Percentiles rank a stretch among this genome's conserved stretches.
phyloP scores from a whole-genome alignment of 2,797 vertebrate species.

The Coregonus ussuriensis region DNA sequence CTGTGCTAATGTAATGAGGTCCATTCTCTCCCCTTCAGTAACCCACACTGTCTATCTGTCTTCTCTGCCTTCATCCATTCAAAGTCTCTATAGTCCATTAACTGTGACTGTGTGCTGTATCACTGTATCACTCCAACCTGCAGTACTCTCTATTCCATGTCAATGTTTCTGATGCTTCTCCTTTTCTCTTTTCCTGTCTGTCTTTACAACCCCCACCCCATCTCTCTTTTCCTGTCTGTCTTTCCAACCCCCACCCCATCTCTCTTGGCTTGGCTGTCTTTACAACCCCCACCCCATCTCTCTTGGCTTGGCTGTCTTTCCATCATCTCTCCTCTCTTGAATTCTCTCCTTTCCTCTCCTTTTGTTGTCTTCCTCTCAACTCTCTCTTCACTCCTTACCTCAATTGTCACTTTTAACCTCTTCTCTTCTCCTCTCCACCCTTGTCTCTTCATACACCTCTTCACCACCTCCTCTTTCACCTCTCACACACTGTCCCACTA shows the following conservation, averaged over 20 bases:
- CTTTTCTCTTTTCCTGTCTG: constrained; percentile 58
- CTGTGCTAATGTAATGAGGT: constrained; percentile 33
- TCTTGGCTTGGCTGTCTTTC: too few relatives aligned
- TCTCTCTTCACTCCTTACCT: constrained; percentile 10
- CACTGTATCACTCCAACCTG: constrained; percentile 33
- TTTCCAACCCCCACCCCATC: not conserved
- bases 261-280: too few relatives aligned
- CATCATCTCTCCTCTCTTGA: too few relatives aligned
- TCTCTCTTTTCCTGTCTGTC: constrained; percentile 42
- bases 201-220: not conserved
- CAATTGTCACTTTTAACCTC: constrained; percentile 26
- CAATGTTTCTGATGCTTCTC: constrained; percentile 60
- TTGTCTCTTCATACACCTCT: constrained; percentile 18
- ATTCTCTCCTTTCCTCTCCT: too few relatives aligned
- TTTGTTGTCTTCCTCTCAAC: constrained; percentile 9
- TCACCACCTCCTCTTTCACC: not conserved
- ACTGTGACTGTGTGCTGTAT: constrained; percentile 58
- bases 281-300: too few relatives aligned
- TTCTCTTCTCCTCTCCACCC: constrained; percentile 17
- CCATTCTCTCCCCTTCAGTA: constrained; percentile 29
- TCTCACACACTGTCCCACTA: constrained; percentile 8
- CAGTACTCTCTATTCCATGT: constrained; percentile 40
- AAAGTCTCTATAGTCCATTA: constrained; percentile 59
- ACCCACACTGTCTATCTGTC: constrained; percentile 15
- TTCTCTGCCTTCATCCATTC: constrained; percentile 63